phyloP scores from a whole-genome alignment of 2,888 invertebrate species.

The Apamea sordens region DNA sequence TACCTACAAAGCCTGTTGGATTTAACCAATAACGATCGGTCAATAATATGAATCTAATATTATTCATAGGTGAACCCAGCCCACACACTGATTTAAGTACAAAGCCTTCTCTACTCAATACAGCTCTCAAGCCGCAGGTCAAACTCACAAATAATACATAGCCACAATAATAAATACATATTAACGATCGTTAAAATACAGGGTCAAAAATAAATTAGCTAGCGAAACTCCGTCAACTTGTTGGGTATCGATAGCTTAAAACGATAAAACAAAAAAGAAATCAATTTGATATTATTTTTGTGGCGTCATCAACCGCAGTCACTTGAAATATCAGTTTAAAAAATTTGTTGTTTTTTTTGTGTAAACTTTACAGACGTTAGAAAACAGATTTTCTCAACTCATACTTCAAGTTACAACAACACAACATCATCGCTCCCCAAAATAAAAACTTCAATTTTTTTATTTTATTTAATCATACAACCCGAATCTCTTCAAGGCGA shows the following conservation, averaged over 20 bases:
- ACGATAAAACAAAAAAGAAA: too few relatives aligned
- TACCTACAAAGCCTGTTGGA: neutral
- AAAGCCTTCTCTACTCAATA: neutral
- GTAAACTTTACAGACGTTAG: neutral
- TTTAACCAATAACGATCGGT: neutral
- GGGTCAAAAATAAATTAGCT: too few relatives aligned
- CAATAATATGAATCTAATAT: neutral
- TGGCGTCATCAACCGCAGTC: too few relatives aligned
- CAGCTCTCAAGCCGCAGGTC: constrained; percentile 1
- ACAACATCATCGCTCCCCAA: too few relatives aligned
- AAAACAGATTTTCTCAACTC: too few relatives aligned
- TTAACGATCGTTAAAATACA: neutral
- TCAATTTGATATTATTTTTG: neutral
- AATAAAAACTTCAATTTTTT: too few relatives aligned
- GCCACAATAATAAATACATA: too few relatives aligned
- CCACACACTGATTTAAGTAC: neutral
- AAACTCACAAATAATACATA: constrained; percentile 37
- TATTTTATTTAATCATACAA: too few relatives aligned
- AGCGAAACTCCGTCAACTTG: too few relatives aligned
- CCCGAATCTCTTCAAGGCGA: too few relatives aligned
- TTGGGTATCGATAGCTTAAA: too few relatives aligned
- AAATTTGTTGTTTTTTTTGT: neutral
- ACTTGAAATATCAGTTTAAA: neutral
- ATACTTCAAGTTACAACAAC: too few relatives aligned
- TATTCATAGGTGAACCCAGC: neutral